A percentile compares a stretch with the other conserved stretches of the same genome.
phyloP scores from a whole-genome alignment of 1,140 invertebrate species.

The Bactericera cockerelli region DNA sequence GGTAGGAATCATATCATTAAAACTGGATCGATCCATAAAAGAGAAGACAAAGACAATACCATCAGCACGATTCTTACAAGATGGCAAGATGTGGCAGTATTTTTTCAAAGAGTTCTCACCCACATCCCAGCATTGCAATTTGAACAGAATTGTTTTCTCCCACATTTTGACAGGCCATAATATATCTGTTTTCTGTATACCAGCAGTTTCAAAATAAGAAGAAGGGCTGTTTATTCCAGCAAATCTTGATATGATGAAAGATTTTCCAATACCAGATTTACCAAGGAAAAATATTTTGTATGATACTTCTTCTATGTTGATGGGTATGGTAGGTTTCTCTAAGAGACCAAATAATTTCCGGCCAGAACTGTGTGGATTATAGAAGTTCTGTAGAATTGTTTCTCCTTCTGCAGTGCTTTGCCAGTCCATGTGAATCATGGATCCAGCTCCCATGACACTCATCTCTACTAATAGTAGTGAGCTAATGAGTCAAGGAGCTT shows the following conservation, averaged over 20 bases:
- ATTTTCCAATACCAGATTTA: conserved; percentile 40
- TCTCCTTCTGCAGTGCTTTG: conserved; percentile 32
- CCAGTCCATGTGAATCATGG: conserved; percentile 30
- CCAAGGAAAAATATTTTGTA: conserved; percentile 42
- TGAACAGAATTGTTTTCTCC: conserved; percentile 38
- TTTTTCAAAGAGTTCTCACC: conserved; percentile 39
- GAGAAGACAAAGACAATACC: conserved; percentile 39
- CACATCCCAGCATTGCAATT: conserved; percentile 43
- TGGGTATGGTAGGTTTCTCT: conserved; percentile 34
- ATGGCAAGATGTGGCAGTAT: conserved; percentile 40
- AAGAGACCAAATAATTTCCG: conserved; percentile 35
- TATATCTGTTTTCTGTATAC: conserved; percentile 37
- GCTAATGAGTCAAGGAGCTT: too few species aligned
- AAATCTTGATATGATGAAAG: conserved; percentile 35
- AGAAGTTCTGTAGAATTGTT: conserved; percentile 32
- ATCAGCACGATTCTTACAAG: conserved; percentile 38
- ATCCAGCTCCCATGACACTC: conserved; percentile 1
- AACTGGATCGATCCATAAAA: conserved; percentile 36
- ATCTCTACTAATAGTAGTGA: background rate
- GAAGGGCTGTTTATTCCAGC: conserved; percentile 29
- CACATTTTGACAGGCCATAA: conserved; percentile 44
- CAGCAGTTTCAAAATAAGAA: conserved; percentile 37
- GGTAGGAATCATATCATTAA: conserved; percentile 36
- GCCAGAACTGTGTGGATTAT: conserved; percentile 29
- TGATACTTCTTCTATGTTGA: conserved; percentile 36